Evolutionary conservation across 2,888 invertebrate species (phyloP), one percentile per base, ranked within the genome.

Genomic region (Tridacna gigas): DNA sequence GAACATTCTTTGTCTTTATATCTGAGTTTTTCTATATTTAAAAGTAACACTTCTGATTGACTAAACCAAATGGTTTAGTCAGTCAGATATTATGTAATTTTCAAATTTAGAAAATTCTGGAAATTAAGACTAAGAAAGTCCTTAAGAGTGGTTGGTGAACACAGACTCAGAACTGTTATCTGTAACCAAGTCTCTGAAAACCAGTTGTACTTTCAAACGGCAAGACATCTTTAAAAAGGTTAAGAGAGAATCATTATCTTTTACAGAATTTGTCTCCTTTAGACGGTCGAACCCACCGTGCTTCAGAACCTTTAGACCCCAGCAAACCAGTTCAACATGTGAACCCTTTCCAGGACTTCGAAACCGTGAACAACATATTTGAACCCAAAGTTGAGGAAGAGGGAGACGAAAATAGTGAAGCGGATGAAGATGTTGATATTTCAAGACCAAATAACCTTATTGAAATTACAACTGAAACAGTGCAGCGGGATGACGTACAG

Each of bases 221-320:
- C 7, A 37, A 37, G 37, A 37, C 37, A 37, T 37, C 7, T 37
- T 37, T 37, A 9, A 63, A 22, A 63, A 25, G 22, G 3, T 7
- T 3, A 22, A 4, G 13, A n/a, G 2, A 63, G 13, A 63, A 22
- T 63, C n/a, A 63, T 13, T 63, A 22, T 48, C 47, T 47, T 18
- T 51, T 51, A n/a, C 4, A 71, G 71, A 51, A 71, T 18, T 22
- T 51, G 15, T 71, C 71, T 22, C 51, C 56, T 13, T 0, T 71
- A 51, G 71, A 71, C 48, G 87, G 84, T 4, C 45, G 87, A 69
- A 87, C 87, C 15, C 79, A 79, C 76, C 81, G 78, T 11, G 83
- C 85, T 9, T 88, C 88, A 5, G 80, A 83, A 47, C 88, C 85
- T 3, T 60, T 88, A 15, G 74, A 85, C 28, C 85, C 85, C 0